phyloP scores from a whole-genome alignment of 30 jellyfish, hydroid and myxozoan species.

The Pelagia noctiluca region DNA sequence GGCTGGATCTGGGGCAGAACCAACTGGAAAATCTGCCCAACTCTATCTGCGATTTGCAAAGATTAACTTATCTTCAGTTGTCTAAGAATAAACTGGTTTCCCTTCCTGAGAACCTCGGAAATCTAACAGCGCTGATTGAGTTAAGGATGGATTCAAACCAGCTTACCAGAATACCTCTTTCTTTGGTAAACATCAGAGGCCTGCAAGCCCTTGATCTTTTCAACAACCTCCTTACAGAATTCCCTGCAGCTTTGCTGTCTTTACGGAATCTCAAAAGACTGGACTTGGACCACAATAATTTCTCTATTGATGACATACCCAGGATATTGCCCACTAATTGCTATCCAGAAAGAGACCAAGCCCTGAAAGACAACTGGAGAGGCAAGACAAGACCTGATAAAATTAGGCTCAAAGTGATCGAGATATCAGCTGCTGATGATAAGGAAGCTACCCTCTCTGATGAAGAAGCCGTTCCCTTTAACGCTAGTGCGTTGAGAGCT shows the following conservation, averaged over 20 bases:
- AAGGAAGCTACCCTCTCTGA: slow-evolving; percentile 29
- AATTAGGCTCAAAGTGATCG: slow-evolving; percentile 25
- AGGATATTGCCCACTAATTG: slow-evolving; percentile 68
- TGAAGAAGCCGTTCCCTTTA: slow-evolving; percentile 47
- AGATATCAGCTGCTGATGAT: slow-evolving; percentile 49
- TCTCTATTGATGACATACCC: slow-evolving; percentile 68
- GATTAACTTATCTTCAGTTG: slow-evolving; percentile 76
- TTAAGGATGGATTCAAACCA: slow-evolving; percentile 76
- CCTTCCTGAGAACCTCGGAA: slow-evolving; percentile 82
- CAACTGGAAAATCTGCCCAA: slow-evolving; percentile 75
- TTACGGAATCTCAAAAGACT: slow-evolving; percentile 68
- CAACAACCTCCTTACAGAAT: slow-evolving; percentile 68
- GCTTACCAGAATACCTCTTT: slow-evolving; percentile 66
- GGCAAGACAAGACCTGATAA: slow-evolving; percentile 82
- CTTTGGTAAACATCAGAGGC: slow-evolving; percentile 50
- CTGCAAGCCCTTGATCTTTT: slow-evolving; percentile 85
- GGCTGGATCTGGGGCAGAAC: slow-evolving; percentile 96
- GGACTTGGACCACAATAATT: slow-evolving; percentile 80
- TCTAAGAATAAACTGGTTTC: slow-evolving; percentile 75
- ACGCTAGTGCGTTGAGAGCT: slow-evolving; percentile 50
- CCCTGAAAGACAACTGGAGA: slow-evolving; percentile 83
- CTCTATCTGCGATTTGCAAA: slow-evolving; percentile 68
- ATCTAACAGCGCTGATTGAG: slow-evolving; percentile 61
- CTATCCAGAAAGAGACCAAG: slow-evolving; percentile 88
- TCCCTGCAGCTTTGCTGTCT: slow-evolving; percentile 61